Evolutionary conservation across 2,797 vertebrate species (phyloP), one percentile per base, ranked within the genome.

Genomic region (Hybognathus amarus): DNA sequence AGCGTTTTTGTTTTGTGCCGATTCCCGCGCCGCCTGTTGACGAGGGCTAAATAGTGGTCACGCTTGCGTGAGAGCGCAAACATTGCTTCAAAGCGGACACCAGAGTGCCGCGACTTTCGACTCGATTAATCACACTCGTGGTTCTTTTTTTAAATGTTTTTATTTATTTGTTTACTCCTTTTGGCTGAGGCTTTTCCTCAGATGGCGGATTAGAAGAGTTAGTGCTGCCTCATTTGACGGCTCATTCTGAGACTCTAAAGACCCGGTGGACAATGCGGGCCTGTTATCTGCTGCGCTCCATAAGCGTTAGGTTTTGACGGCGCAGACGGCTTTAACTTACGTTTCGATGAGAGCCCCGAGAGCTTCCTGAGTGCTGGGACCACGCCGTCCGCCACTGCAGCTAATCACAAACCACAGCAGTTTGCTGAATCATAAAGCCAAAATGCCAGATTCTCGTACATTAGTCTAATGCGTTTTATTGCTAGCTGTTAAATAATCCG

Each of bases 221-320:
- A 92, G 92, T 92, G 91, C 90, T 89, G 92, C 91, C 94, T 95
- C 91, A 94, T 94, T 94, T 94, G 93, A 91, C 85, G 90, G 89
- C 92, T 95, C 93, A 95, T 94, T 95, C 94, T 91, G 90, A 91
- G 91, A 91, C 92, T 93, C 94, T 93, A 92, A 88, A 91, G 90
- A 91, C 90, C 91, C 87, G 73, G 90, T 91, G 93, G 93, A 94
- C 93, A 92, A 87, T 94, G 94, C 92, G 88, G 91, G 89, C 86
- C 88, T 85, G 91, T 94, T 94, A 95, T 94, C 94, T 91, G 89
- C 84, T 84, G 89, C 85, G 89, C 86, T 89, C 91, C 93, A 94
- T 91, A 88, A 91, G 81, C 89, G 45, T 89, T 91, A 87, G 75
- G 47, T 68, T 84, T 69, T 83, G 18, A 69, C 67, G n/a, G 15